These are phyloP conservation scores for Anthopleura xanthogrammica DNA, from an alignment of 92 coral and sea anemone genomes.

Conservation along the genomic window DNA sequence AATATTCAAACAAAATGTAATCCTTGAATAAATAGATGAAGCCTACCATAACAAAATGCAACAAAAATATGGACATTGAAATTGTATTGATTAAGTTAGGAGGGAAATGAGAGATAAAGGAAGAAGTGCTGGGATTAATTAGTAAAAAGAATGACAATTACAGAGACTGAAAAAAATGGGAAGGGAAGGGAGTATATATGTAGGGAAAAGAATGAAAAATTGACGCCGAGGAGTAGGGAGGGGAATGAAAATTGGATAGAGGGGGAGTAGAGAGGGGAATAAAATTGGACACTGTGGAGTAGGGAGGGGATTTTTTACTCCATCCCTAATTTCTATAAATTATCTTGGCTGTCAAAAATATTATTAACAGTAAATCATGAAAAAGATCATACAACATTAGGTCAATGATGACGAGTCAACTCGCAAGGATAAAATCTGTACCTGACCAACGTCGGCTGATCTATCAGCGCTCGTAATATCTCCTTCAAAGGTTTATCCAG, in stretches of 20 bases:
- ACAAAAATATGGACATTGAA: too few species aligned
- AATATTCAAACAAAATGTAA: background rate
- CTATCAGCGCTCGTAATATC: conserved; percentile 76
- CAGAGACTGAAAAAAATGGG: background rate
- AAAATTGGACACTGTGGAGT: background rate
- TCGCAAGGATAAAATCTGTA: background rate
- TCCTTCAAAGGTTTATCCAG: conserved; percentile 71
- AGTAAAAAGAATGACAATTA: background rate
- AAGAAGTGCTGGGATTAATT: background rate
- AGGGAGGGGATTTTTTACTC: background rate
- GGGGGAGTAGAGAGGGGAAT: background rate
- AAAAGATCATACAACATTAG: too few species aligned
- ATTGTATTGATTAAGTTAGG: background rate
- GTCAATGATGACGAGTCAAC: too few species aligned
- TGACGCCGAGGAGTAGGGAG: background rate
- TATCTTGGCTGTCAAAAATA: too few species aligned
- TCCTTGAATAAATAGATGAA: background rate
- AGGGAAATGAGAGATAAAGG: background rate
- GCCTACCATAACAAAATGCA: background rate
- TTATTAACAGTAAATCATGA: too few species aligned
- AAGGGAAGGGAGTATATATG: background rate
- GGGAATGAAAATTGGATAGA: background rate
- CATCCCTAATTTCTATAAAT: background rate
- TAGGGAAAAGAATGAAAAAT: background rate
- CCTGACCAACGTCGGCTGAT: conserved; percentile 67